A percentile compares a stretch with the other conserved stretches of the same genome.
Evolutionary conservation across 2,797 vertebrate genomes (phyloP).

Genomic region (Tolypeutes matacus): DNA sequence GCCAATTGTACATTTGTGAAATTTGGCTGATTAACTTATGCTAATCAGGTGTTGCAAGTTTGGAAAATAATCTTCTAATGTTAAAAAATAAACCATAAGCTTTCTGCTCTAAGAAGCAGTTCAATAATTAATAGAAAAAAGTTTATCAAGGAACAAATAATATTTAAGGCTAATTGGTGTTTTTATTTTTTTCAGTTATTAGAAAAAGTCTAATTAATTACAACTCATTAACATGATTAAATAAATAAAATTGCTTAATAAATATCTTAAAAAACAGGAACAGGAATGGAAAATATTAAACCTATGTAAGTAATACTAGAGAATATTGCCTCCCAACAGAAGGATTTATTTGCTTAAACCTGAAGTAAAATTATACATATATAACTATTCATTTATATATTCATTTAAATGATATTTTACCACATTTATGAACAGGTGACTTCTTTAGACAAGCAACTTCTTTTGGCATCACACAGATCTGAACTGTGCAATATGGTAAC

Average conservation of each 20-base stretch:
- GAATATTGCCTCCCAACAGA: not conserved
- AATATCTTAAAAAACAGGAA: not conserved
- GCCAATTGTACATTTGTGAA: not conserved
- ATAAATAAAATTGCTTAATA: not conserved
- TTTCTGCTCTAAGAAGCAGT: not conserved
- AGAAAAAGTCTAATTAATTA: not conserved
- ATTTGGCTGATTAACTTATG: not conserved
- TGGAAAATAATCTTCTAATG: not conserved
- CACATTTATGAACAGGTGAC: not conserved
- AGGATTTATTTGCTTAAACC: not conserved
- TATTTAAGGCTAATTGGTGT: not conserved
- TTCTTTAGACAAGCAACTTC: not conserved
- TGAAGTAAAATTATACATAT: not conserved
- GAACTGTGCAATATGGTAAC: accelerated
- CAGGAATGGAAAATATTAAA: not conserved
- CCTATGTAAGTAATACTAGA: not conserved
- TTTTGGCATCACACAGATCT: not conserved
- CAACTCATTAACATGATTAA: not conserved
- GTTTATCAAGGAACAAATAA: not conserved
- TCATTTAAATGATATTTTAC: not conserved
- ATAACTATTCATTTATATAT: too few species aligned
- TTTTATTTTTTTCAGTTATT: not conserved
- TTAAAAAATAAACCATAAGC: not conserved
- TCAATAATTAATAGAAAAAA: not conserved
- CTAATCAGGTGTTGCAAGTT: not conserved